These are phyloP conservation scores for Drosophila paulistorum DNA, from an alignment of 1,140 invertebrate species.

Conservation along the genomic window DNA sequence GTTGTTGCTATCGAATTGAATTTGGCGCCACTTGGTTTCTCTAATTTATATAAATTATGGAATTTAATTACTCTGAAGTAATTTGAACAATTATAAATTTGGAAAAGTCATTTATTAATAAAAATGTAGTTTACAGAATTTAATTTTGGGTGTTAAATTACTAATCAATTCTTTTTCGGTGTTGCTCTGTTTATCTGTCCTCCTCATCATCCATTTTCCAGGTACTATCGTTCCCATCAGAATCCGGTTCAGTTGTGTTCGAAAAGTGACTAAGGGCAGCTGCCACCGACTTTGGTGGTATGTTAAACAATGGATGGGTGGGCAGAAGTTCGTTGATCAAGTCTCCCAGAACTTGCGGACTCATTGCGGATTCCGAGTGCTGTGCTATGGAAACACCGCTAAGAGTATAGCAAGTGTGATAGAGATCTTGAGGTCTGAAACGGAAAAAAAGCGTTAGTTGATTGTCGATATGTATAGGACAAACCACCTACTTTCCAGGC, in stretches of 20 bases:
- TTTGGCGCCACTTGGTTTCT: neutral
- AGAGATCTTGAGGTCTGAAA: conserved; percentile 91
- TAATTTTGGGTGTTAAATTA: neutral
- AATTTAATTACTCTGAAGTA: neutral
- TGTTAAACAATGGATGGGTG: conserved; percentile 88
- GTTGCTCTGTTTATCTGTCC: conserved; percentile 18
- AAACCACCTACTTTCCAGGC: conserved; percentile 92
- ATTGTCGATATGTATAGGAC: no score
- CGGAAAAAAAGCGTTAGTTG: neutral
- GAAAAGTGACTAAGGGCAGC: conserved; percentile 62
- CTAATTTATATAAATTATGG: no score
- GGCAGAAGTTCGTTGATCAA: conserved; percentile 86
- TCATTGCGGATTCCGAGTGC: conserved; percentile 86
- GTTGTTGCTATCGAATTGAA: neutral
- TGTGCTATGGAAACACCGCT: conserved; percentile 98
- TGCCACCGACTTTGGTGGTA: conserved; percentile 83
- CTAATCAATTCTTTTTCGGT: neutral
- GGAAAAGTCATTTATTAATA: conserved; percentile 45
- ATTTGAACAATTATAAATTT: neutral
- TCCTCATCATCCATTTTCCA: conserved; percentile 10
- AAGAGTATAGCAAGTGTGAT: conserved; percentile 98
- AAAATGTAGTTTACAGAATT: conserved; percentile 44
- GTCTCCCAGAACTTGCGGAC: conserved; percentile 85
- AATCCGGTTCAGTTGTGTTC: conserved; percentile 30
- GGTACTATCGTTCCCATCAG: conserved; percentile 29